Percentiles rank a stretch among this genome's conserved stretches.
These are phyloP conservation scores for Crematogaster levior DNA, from an alignment of 2,888 invertebrate species.

Conservation along the genomic window DNA sequence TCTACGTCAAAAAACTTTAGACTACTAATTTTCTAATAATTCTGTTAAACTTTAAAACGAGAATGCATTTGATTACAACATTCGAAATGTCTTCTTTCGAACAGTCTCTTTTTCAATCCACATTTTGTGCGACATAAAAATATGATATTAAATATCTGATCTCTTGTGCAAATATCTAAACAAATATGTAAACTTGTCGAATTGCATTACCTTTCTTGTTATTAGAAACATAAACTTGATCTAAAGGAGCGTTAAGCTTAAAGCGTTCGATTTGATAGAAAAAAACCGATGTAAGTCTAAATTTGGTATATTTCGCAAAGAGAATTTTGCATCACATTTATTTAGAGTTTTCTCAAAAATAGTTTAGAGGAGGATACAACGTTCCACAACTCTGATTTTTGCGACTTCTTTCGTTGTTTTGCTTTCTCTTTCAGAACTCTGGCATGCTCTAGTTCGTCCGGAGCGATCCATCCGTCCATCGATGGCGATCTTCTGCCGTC, in stretches of 20 bases:
- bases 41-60: neutral
- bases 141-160: no score
- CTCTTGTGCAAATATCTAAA: neutral
- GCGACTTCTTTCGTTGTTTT: constrained; percentile 82
- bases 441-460: constrained; percentile 85
- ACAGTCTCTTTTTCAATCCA: neutral
- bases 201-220: neutral
- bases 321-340: neutral
- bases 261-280: neutral
- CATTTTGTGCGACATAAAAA: neutral
- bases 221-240: neutral
- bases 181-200: neutral
- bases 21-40: neutral
- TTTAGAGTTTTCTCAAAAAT: neutral
- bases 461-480: constrained; percentile 67
- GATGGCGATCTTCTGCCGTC: constrained; percentile 29
- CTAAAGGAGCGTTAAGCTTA: neutral
- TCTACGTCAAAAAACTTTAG: neutral
- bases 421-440: constrained; percentile 86
- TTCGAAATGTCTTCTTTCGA: no score
- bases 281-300: neutral
- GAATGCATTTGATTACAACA: no score
- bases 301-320: neutral
- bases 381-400: constrained; percentile 61
- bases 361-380: constrained; percentile 36